Percentiles rank a stretch among this genome's conserved stretches.
Evolutionary conservation across 1,140 invertebrate genomes (phyloP).

Genomic region (Eueides isabella): DNA sequence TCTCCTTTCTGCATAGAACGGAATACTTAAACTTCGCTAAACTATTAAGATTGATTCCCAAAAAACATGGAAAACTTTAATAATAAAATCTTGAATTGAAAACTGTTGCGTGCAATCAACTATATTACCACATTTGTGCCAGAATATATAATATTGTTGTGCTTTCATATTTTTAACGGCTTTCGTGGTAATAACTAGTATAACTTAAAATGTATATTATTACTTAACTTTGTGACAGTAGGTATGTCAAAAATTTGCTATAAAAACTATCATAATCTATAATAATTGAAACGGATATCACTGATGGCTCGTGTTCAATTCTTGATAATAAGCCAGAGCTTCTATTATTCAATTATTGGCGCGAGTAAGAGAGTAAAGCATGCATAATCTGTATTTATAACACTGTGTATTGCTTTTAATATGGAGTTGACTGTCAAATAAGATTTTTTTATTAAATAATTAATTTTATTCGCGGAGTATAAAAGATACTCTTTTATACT

Average conservation of each 20-base stretch:
- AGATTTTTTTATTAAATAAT: no score
- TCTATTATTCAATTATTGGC: slow-evolving; percentile 42
- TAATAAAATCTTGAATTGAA: no score
- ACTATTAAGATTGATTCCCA: no score
- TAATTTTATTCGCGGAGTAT: no score
- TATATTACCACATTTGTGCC: not conserved
- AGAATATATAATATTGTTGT: no score
- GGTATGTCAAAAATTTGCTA: not conserved
- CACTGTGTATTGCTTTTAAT: not conserved
- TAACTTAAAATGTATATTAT: no score
- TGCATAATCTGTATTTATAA: slow-evolving; percentile 4
- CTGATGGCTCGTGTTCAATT: slow-evolving; percentile 41
- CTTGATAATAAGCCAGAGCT: slow-evolving; percentile 42
- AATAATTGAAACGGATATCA: slow-evolving; percentile 45
- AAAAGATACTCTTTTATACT: no score
- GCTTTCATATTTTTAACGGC: no score
- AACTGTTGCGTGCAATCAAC: not conserved
- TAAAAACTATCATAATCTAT: slow-evolving; percentile 24
- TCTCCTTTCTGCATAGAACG: no score
- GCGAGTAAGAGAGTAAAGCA: slow-evolving; percentile 5
- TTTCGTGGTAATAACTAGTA: not conserved
- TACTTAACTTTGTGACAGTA: no score
- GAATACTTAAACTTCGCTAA: no score
- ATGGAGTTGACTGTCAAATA: not conserved
- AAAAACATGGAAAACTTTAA: no score